phyloP scores from a whole-genome alignment of 30 jellyfish, hydroid and myxozoan species.

The Aurelia sp. region DNA sequence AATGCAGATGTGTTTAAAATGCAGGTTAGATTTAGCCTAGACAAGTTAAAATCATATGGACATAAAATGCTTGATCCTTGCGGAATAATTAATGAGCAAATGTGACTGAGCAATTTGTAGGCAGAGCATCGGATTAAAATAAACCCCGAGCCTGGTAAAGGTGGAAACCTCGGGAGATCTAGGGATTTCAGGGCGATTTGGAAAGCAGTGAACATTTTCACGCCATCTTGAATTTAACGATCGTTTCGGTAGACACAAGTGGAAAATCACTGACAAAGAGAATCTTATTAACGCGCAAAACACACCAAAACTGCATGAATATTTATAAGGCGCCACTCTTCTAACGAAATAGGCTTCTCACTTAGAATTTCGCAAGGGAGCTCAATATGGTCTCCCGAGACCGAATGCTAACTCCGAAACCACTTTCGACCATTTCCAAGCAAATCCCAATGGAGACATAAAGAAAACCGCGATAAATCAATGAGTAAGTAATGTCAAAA shows the following conservation, averaged over 20 bases:
- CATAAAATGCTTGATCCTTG: background rate
- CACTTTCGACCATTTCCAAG: background rate
- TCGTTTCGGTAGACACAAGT: conserved; percentile 27
- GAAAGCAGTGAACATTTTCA: background rate
- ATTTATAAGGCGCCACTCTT: conserved; percentile 45
- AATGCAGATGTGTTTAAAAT: too few species aligned
- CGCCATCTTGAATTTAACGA: conserved; percentile 31
- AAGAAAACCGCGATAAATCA: conserved; percentile 2
- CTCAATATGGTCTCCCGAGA: conserved; percentile 1
- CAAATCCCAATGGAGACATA: background rate
- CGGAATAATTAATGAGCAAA: background rate
- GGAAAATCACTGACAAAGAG: conserved; percentile 12
- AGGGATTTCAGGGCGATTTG: conserved; percentile 4
- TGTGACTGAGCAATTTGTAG: background rate
- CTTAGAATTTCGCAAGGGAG: conserved; percentile 20
- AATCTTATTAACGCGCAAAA: conserved; percentile 41
- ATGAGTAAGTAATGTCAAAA: background rate
- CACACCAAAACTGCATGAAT: conserved; percentile 33
- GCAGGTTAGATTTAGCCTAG: too few species aligned
- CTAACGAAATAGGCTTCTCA: conserved; percentile 20
- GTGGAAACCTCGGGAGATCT: conserved; percentile 2
- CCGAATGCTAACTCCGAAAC: background rate
- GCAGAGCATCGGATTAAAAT: conserved; percentile 3
- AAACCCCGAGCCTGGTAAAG: background rate
- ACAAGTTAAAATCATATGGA: too few species aligned